Evolutionary conservation across 2,888 invertebrate species (phyloP).

Genomic region (Oeneis ivallda): DNA sequence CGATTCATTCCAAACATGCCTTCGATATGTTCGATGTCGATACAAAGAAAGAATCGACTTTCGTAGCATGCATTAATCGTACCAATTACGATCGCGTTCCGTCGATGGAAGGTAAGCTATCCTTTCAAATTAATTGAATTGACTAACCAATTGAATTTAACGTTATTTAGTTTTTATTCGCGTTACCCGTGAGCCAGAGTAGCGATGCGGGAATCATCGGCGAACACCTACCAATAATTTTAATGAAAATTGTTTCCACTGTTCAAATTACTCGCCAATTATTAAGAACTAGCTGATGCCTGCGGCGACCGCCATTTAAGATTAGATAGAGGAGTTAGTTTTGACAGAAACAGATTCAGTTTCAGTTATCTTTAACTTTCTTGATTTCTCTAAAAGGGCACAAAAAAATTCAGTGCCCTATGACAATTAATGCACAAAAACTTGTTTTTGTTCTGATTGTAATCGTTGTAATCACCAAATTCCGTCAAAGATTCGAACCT

Average conservation of each 20-base stretch:
- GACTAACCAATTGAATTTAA: slow-evolving; percentile 76
- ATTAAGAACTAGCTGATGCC: not conserved
- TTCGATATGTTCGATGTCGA: slow-evolving; percentile 61
- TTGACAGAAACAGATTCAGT: no score
- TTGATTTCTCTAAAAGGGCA: no score
- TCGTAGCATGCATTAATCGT: slow-evolving; percentile 64
- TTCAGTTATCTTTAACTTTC: no score
- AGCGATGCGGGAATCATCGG: slow-evolving; percentile 41
- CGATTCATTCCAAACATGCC: slow-evolving; percentile 61
- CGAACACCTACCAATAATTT: slow-evolving; percentile 40
- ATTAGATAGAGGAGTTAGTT: no score
- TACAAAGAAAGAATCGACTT: slow-evolving; percentile 68
- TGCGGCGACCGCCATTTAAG: no score
- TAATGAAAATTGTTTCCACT: slow-evolving; percentile 35
- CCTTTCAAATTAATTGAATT: slow-evolving; percentile 74
- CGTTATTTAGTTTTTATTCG: slow-evolving; percentile 63
- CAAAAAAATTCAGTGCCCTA: no score
- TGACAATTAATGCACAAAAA: not conserved
- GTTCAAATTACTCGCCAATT: not conserved
- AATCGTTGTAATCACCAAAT: slow-evolving; percentile 29
- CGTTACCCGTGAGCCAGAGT: slow-evolving; percentile 45
- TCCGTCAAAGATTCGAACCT: slow-evolving; percentile 25
- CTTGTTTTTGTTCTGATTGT: slow-evolving; percentile 20
- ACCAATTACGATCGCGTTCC: slow-evolving; percentile 65
- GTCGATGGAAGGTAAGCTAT: slow-evolving; percentile 56